These are phyloP conservation scores for Drosophila histrio DNA, from an alignment of 2,888 invertebrate genomes.

Conservation along the genomic window DNA sequence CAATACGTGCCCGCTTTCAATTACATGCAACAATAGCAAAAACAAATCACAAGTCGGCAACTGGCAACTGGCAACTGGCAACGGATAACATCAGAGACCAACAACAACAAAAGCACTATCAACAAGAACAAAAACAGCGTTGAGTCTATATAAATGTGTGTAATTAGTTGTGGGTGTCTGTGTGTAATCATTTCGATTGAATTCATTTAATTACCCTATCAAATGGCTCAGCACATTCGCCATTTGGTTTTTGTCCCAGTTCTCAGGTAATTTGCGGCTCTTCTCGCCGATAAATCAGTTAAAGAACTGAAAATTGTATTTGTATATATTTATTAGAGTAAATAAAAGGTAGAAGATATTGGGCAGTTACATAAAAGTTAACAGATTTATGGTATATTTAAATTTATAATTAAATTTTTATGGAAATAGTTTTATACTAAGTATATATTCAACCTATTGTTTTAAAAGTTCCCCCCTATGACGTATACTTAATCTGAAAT, in stretches of 20 bases:
- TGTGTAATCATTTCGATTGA: constrained; percentile 47
- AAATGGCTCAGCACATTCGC: constrained; percentile 23
- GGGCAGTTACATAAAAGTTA: too few relatives aligned
- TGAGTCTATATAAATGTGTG: constrained; percentile 49
- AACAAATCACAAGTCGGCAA: constrained; percentile 20
- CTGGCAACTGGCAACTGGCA: constrained; percentile 8
- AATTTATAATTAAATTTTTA: neutral
- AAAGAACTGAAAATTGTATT: neutral
- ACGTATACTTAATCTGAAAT: constrained; percentile 4
- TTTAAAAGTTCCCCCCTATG: neutral
- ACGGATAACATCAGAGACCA: constrained; percentile 17
- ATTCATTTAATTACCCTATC: constrained; percentile 41
- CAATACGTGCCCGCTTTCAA: constrained; percentile 47
- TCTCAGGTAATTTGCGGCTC: constrained; percentile 1
- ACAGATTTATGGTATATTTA: too few relatives aligned
- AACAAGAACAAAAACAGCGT: constrained; percentile 1
- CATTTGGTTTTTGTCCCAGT: constrained; percentile 5
- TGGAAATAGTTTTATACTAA: neutral
- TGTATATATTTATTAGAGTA: neutral
- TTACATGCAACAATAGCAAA: constrained; percentile 44
- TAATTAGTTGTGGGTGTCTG: constrained; percentile 47
- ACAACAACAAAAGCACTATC: neutral
- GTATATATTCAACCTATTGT: neutral
- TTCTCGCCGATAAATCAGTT: neutral
- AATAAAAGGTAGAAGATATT: neutral